phyloP scores from a whole-genome alignment of 2,797 vertebrate species.

The Mus minutoides region DNA sequence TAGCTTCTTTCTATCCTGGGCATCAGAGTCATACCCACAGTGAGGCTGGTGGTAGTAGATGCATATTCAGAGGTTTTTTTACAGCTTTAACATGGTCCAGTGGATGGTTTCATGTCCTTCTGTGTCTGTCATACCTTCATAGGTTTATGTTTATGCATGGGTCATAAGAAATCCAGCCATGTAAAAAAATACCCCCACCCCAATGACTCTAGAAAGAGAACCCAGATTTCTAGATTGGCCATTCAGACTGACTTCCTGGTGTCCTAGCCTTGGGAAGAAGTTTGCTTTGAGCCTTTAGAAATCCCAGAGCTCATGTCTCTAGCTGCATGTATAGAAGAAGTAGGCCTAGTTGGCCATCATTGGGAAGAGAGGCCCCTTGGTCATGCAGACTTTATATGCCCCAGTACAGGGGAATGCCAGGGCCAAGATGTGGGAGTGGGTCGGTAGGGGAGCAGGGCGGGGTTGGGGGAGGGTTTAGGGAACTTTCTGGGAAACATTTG shows the following conservation, averaged over 20 bases:
- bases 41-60: neutral
- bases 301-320: too few relatives aligned
- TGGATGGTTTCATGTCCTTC: neutral
- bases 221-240: neutral
- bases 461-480: too few relatives aligned
- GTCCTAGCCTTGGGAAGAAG: neutral
- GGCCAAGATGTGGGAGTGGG: too few relatives aligned
- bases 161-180: neutral
- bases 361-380: too few relatives aligned
- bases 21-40: neutral
- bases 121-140: neutral
- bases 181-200: neutral
- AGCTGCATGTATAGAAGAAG: too few relatives aligned
- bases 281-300: neutral
- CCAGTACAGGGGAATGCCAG: too few relatives aligned
- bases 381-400: too few relatives aligned
- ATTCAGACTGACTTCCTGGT: neutral
- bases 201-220: neutral
- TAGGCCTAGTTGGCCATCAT: too few relatives aligned
- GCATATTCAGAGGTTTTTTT: neutral
- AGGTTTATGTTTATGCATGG: neutral
- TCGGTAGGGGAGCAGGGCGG: too few relatives aligned
- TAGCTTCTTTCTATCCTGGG: neutral
- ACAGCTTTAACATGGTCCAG: neutral
- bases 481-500: too few relatives aligned